phyloP scores from a whole-genome alignment of 1,140 invertebrate genomes.

The Berghia stephanieae region DNA sequence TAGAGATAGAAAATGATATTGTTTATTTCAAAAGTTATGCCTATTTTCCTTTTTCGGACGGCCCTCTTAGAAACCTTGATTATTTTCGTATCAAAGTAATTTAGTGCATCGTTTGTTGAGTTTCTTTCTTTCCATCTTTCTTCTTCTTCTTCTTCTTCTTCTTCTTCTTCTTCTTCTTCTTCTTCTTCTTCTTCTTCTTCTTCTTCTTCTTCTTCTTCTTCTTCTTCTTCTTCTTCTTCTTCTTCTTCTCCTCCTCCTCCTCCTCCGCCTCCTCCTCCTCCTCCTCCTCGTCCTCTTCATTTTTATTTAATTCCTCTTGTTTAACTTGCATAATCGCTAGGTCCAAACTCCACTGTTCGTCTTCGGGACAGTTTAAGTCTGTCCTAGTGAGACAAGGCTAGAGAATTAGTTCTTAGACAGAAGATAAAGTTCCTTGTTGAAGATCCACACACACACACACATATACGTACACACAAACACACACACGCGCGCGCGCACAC shows the following conservation, averaged over 20 bases:
- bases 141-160: background rate
- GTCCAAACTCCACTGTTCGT: background rate
- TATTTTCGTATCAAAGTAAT: background rate
- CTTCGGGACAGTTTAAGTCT: background rate
- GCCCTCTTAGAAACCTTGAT: too few species aligned
- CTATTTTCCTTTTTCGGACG: too few species aligned
- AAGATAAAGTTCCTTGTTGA: background rate
- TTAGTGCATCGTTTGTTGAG: background rate
- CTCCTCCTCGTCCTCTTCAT: background rate
- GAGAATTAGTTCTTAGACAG: background rate
- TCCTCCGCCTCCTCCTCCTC: too few species aligned
- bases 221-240: background rate
- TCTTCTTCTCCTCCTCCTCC: too few species aligned
- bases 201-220: background rate
- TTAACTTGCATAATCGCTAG: background rate
- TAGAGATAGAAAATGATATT: background rate
- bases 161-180: background rate
- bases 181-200: background rate
- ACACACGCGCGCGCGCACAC: too few species aligned
- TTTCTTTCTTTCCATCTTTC: background rate
- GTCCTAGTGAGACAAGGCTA: too few species aligned
- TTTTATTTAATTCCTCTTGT: background rate
- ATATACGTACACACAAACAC: too few species aligned
- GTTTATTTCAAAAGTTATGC: too few species aligned
- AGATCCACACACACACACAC: background rate